phyloP scores from a whole-genome alignment of 2,113 vertebrate species.

The Phasianus colchicus region DNA sequence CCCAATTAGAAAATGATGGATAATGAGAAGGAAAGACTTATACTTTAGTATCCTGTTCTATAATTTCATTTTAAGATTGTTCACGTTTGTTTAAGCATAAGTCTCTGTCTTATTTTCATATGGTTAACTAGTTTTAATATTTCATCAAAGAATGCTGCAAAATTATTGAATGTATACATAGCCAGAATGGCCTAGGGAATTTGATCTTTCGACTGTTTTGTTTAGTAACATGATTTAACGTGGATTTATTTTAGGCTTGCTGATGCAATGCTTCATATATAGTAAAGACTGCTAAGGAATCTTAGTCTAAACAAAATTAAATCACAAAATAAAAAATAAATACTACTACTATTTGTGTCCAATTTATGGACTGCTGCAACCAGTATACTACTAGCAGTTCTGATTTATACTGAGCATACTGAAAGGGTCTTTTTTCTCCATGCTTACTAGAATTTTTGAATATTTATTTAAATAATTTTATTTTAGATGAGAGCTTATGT shows the following conservation, averaged over 20 bases:
- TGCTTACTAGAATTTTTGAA: not conserved
- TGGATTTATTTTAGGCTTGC: conserved; percentile 32
- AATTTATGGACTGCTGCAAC: not conserved
- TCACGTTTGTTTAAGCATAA: not conserved
- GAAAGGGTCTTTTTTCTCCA: not conserved
- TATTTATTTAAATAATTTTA: conserved; percentile 45
- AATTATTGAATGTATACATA: not conserved
- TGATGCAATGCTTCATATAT: not conserved
- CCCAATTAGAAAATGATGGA: conserved; percentile 9
- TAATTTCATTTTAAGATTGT: not conserved
- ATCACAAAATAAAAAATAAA: not conserved
- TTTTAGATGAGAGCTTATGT: conserved; percentile 20
- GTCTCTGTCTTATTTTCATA: not conserved
- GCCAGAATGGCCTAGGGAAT: not conserved
- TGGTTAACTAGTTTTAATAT: not conserved
- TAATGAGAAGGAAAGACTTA: not conserved
- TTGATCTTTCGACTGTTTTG: conserved; percentile 11
- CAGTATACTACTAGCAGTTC: not conserved
- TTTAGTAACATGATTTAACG: conserved; percentile 22
- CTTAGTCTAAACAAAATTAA: not conserved
- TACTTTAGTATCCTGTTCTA: not conserved
- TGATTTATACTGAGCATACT: not conserved
- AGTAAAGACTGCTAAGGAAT: conserved; percentile 1
- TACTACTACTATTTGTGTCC: not conserved
- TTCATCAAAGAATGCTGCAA: not conserved